Percentiles rank a stretch among this genome's conserved stretches.
These are phyloP conservation scores for Aquatica leii DNA, from an alignment of 2,888 invertebrate species.

Conservation along the genomic window DNA sequence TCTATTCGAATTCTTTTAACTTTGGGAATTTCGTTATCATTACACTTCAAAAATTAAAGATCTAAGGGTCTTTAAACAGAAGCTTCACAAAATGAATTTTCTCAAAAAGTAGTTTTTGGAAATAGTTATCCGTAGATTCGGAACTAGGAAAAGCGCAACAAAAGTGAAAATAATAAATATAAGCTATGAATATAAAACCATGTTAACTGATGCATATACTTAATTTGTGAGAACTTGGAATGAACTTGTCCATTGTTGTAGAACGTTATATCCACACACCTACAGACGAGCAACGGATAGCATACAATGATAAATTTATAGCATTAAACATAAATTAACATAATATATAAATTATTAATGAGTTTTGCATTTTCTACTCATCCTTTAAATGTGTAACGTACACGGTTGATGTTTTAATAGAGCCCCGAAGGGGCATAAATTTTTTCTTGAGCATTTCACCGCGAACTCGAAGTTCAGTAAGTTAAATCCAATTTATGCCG, in stretches of 20 bases:
- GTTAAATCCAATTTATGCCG: slow-evolving; percentile 1
- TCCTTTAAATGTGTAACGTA: slow-evolving; percentile 1
- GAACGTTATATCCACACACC: slow-evolving; percentile 6
- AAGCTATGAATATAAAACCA: slow-evolving; percentile 9
- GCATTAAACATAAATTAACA: slow-evolving; percentile 9
- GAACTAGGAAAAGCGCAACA: no score
- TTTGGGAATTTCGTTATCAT: no score
- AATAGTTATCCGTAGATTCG: no score
- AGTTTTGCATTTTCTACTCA: not conserved
- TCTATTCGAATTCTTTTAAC: no score
- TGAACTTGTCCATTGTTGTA: slow-evolving; percentile 11
- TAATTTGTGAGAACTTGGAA: slow-evolving; percentile 2
- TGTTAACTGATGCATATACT: slow-evolving; percentile 10
- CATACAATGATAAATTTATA: slow-evolving; percentile 9
- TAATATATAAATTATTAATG: slow-evolving; percentile 13
- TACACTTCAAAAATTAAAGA: no score
- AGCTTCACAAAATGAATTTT: no score
- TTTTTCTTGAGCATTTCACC: not conserved
- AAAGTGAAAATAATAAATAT: no score
- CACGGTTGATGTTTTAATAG: slow-evolving; percentile 1
- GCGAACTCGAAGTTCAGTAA: no score
- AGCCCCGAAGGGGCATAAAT: not conserved
- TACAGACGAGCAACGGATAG: slow-evolving; percentile 1
- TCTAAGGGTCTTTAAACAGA: no score
- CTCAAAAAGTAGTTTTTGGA: no score